phyloP scores from a whole-genome alignment of 2,797 vertebrate genomes.

The Peromyscus melanophrys region DNA sequence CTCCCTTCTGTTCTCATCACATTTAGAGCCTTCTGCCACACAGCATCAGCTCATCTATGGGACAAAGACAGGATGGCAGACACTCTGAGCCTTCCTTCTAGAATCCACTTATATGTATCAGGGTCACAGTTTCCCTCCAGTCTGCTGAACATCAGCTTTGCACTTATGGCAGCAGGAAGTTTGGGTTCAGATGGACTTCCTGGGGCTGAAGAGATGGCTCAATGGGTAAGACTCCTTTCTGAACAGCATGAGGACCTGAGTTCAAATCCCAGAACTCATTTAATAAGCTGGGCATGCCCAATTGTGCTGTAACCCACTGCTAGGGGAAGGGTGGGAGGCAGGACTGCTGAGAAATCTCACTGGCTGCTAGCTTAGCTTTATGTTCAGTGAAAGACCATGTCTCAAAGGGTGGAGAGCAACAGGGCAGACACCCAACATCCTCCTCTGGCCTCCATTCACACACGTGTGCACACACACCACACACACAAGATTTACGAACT shows the following conservation, averaged over 20 bases:
- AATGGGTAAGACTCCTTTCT: neutral
- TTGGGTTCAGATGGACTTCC: constrained; percentile 26
- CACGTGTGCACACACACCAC: neutral
- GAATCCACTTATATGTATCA: neutral
- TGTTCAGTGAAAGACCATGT: neutral
- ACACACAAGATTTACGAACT: neutral
- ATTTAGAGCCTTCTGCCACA: neutral
- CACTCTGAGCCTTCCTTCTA: constrained; percentile 29
- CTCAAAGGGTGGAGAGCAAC: no score
- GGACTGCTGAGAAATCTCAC: neutral
- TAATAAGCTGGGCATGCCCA: no score
- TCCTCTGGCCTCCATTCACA: neutral
- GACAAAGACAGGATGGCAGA: neutral
- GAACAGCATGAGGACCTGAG: neutral
- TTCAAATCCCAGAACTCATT: neutral
- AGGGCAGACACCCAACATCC: neutral
- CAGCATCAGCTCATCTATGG: constrained; percentile 7
- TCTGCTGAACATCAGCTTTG: constrained; percentile 39
- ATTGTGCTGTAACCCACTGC: no score
- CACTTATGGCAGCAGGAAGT: neutral
- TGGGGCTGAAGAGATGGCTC: neutral
- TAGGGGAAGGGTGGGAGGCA: neutral
- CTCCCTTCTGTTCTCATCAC: constrained; percentile 46
- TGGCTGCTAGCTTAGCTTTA: neutral
- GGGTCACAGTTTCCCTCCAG: constrained; percentile 47